Evolutionary conservation across 2,888 invertebrate genomes (phyloP).

Genomic region (Pachycephus smyrnensis): DNA sequence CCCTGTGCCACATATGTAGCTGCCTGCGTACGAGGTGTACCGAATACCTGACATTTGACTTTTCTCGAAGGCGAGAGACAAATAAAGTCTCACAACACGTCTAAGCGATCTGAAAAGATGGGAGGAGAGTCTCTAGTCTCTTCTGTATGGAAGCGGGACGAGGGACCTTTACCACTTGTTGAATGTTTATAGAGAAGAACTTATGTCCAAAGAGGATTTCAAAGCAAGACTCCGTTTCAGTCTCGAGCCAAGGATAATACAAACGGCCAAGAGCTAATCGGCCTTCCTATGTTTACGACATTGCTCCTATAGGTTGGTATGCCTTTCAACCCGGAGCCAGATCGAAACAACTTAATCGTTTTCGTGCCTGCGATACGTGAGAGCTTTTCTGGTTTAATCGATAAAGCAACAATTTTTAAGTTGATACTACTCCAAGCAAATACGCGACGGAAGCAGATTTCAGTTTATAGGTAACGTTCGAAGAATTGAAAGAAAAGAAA

Average conservation of each 20-base stretch:
- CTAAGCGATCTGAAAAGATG: neutral
- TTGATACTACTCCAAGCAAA: neutral
- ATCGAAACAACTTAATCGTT: neutral
- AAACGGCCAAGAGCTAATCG: neutral
- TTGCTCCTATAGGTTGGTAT: neutral
- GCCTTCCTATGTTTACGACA: neutral
- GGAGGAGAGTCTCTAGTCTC: neutral
- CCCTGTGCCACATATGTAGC: neutral
- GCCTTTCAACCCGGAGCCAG: neutral
- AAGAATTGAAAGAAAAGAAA: neutral
- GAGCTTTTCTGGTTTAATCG: neutral
- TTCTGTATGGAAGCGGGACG: conserved; percentile 19
- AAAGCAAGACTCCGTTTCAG: neutral
- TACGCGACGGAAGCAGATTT: neutral
- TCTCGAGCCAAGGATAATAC: neutral
- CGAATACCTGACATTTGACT: neutral
- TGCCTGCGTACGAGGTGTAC: neutral
- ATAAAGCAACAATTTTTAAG: neutral
- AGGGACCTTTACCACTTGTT: conserved; percentile 42
- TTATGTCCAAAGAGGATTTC: conserved; percentile 18
- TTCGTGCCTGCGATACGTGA: neutral
- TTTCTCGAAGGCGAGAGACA: neutral
- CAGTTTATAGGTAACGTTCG: neutral
- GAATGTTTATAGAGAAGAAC: conserved; percentile 47
- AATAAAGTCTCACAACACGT: neutral